Evolutionary conservation across 2,888 invertebrate species (phyloP), one percentile per base, ranked within the genome.

Genomic region (Ectropis crepuscularia): DNA sequence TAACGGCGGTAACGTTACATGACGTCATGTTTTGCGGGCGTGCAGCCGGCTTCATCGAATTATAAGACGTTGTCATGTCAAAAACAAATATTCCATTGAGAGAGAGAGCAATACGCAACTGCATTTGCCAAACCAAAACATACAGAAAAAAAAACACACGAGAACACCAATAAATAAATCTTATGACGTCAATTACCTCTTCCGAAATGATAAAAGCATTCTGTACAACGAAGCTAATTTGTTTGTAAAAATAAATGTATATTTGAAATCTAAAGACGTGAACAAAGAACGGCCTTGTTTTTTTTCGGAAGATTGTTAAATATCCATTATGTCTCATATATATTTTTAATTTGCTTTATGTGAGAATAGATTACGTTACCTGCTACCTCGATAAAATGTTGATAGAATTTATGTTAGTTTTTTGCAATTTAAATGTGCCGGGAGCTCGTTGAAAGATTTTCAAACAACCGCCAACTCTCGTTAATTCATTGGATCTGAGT

Each of bases 321-420:
- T 54, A 59, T 42, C 46, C 54, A 58, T 63, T 58, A 59, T 58
- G 58, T 63, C 63, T 53, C 53, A 58, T 39, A 59, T 50, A 63
- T 63, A 58, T 58, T 63, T 63, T 58, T 45, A 63, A 58, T 57
- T 62, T 53, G 53, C 43, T 53, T 63, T 63, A 58, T 54, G 58
- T 50, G 49, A 48, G 28, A 48, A 57, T 36, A 57, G n/a, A 57
- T 62, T 63, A 53, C 49, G 7, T 50, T 58, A 49, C 51, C 49
- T 49, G 58, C 43, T 43, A 36, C 45, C 42, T 43, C 47, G 12
- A 62, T 57, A 37, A 57, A 53, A 53, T 48, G 16, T 49, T 48
- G 38, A 53, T 63, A 16, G 42, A 38, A 51, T 63, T 63, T 63
- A 63, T 39, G 58, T 54, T n/a, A 46, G 49, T 36, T 53, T 49